A percentile compares a stretch with the other conserved stretches of the same genome.
These are phyloP conservation scores for Oncorhynchus keta DNA, from an alignment of 2,113 vertebrate genomes.

Conservation along the genomic window DNA sequence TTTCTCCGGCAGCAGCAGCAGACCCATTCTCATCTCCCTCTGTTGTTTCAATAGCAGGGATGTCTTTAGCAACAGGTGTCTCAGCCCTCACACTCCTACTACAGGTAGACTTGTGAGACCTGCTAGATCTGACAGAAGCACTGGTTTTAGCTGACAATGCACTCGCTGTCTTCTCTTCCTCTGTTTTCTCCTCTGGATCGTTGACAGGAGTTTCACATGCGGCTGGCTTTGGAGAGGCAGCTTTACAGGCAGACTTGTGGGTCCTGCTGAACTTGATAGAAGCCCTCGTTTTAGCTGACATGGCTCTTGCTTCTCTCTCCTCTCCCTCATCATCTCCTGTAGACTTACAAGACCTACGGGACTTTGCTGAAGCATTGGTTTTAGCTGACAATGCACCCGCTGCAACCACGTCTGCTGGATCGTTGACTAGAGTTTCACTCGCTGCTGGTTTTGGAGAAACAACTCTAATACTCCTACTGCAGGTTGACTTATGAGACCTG, in stretches of 20 bases:
- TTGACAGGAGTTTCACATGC: background rate
- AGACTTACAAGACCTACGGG: background rate
- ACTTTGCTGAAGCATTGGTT: background rate
- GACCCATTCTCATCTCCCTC: constrained; percentile 14
- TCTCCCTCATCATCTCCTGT: background rate
- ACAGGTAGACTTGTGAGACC: background rate
- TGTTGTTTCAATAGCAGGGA: constrained; percentile 32
- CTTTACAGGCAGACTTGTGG: constrained; percentile 12
- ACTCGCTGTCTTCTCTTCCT: constrained; percentile 15
- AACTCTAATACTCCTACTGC: too few relatives aligned
- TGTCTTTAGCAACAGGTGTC: background rate
- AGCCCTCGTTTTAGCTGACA: constrained; percentile 5
- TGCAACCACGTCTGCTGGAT: background rate
- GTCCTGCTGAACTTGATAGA: constrained; percentile 6
- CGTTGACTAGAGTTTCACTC: too few relatives aligned
- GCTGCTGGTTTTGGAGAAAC: too few relatives aligned
- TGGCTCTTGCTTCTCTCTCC: constrained; percentile 6
- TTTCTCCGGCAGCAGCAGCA: constrained; percentile 18
- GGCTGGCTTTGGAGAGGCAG: background rate
- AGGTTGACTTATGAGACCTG: too few relatives aligned
- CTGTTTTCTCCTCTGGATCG: constrained; percentile 3
- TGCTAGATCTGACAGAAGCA: background rate
- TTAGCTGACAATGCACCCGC: constrained; percentile 20
- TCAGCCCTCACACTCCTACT: constrained; percentile 6
- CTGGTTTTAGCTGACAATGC: constrained; percentile 9